These are phyloP conservation scores for Phoxinus phoxinus DNA, from an alignment of 2,113 vertebrate genomes.

Conservation along the genomic window DNA sequence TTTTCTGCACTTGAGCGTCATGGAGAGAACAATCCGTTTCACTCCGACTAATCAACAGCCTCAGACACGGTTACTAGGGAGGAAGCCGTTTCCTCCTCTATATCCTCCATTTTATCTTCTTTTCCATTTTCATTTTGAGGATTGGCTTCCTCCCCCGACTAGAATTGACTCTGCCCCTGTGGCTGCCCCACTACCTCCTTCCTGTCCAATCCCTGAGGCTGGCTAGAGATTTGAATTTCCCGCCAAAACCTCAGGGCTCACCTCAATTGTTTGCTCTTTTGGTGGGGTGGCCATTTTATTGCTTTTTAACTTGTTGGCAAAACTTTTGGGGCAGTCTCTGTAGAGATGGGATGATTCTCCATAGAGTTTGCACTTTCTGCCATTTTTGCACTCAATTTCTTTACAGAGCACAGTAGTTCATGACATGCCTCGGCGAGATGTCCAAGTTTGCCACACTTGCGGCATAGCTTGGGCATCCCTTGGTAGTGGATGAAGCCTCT, in stretches of 20 bases:
- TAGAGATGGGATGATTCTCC: not conserved
- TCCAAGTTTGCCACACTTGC: not conserved
- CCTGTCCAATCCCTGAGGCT: not conserved
- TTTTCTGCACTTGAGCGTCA: not conserved
- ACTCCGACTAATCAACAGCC: no score
- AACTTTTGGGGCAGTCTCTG: not conserved
- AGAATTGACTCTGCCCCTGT: not conserved
- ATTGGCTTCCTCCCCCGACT: not conserved
- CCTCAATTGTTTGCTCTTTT: not conserved
- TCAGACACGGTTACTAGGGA: not conserved
- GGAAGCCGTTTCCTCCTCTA: not conserved
- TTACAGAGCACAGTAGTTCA: not conserved
- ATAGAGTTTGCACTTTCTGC: not conserved
- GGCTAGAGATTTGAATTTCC: not conserved
- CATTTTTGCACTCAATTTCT: not conserved
- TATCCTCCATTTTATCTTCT: not conserved
- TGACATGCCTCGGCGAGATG: no score
- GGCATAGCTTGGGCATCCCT: constrained; percentile 27
- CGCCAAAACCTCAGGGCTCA: not conserved
- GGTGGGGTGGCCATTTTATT: not conserved
- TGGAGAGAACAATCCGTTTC: not conserved
- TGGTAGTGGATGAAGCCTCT: constrained; percentile 36
- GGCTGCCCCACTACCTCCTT: not conserved
- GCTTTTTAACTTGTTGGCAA: not conserved
- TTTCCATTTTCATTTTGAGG: accelerated